These are phyloP conservation scores for Leucophora obtusa DNA, from an alignment of 2,888 invertebrate species.

Conservation along the genomic window DNA sequence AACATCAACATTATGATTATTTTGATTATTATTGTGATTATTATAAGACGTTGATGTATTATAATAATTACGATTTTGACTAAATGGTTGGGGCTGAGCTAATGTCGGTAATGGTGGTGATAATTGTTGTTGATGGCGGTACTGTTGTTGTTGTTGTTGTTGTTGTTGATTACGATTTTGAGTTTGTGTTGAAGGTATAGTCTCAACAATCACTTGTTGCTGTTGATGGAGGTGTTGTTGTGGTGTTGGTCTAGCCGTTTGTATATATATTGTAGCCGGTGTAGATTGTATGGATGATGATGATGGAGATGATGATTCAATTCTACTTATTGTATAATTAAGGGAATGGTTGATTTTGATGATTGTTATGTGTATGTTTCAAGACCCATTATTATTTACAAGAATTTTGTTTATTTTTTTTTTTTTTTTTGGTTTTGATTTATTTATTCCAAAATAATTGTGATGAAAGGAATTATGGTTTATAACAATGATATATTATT, in stretches of 20 bases:
- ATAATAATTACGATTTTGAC: constrained; percentile 75
- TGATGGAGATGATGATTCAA: constrained; percentile 76
- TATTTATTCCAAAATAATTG: constrained; percentile 37
- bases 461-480: constrained; percentile 54
- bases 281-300: constrained; percentile 71
- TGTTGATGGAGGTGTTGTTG: constrained; percentile 43
- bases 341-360: constrained; percentile 32
- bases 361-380: constrained; percentile 48
- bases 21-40: constrained; percentile 67
- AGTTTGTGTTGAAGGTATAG: constrained; percentile 71
- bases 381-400: constrained; percentile 55
- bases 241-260: constrained; percentile 68
- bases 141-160: constrained; percentile 44
- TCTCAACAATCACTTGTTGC: constrained; percentile 71
- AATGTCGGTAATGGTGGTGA: constrained; percentile 59
- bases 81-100: constrained; percentile 60
- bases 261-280: constrained; percentile 73
- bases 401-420: constrained; percentile 8
- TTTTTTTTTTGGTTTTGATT: constrained; percentile 23
- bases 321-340: constrained; percentile 67
- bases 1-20: constrained; percentile 49
- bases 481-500: constrained; percentile 64
- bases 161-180: constrained; percentile 55
- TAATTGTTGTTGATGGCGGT: constrained; percentile 51
- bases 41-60: constrained; percentile 72